Evolutionary conservation across 2,113 vertebrate species (phyloP), one percentile per base, ranked within the genome.

Genomic region (western clawed frog (Xenopus tropicalis)): DNA sequence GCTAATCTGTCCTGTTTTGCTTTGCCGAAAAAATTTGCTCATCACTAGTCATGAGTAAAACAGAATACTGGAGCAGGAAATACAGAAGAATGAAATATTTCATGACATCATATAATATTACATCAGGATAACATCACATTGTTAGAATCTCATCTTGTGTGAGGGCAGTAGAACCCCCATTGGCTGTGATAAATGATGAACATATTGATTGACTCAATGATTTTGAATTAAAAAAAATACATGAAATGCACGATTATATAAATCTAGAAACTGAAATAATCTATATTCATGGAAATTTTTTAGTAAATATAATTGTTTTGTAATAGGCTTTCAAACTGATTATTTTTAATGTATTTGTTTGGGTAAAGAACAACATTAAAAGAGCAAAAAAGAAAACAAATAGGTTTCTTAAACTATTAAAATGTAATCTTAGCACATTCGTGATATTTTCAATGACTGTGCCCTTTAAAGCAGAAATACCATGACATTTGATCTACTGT

Each of bases 401-500:
- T 79, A 83, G 63, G 78, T 81, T 82, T 83, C 83, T 86, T 77
- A 81, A 87, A 82, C 52, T 82, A 79, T 85, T 77, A 76, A 76
- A 76, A 83, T 86, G 88, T 87, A 83, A 85, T 85, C 82, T 86
- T 73, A 83, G 64, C 70, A 69, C 70, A 83, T 61, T 70, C 65
- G 66, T 80, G 73, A 80, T 83, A 83, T 72, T 79, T 79, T 80
- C 79, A 79, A 80, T 74, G 78, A 68, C 71, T 78, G 66, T 88
- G 83, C 80, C 82, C 82, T 91, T 91, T 88, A 81, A 85, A 74
- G 77, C 81, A 83, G 83, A 62, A 89, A 88, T 89, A 88, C 70
- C 83, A 84, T 87, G 88, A 82, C 87, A 88, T 90, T 91, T 90
- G 87, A 88, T 91, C 87, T 86, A 83, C 80, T 85, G 78, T 85